Percentiles rank a stretch among this genome's conserved stretches.
phyloP scores from a whole-genome alignment of 2,113 vertebrate genomes.

The Melanocharis versteri region DNA sequence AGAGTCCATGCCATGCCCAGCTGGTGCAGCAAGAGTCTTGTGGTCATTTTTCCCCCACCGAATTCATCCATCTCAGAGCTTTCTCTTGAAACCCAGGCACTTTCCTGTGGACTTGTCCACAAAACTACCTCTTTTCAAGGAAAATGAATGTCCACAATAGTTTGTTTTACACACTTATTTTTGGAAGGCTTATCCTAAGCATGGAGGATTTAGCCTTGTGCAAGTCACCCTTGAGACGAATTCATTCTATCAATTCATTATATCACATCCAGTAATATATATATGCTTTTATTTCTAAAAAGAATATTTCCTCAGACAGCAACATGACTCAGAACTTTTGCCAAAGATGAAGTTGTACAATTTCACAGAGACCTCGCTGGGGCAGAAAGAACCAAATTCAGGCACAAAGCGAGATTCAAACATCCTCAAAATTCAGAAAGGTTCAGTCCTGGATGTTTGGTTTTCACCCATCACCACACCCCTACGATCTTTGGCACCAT shows the following conservation, averaged over 20 bases:
- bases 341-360: not conserved
- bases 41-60: not conserved
- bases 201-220: not conserved
- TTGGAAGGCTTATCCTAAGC: not conserved
- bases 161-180: not conserved
- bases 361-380: fast-evolving
- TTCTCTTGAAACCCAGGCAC: not conserved
- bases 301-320: not conserved
- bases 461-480: not conserved
- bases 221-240: not conserved
- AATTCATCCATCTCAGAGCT: not conserved
- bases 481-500: fast-evolving
- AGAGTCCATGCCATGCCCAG: not conserved
- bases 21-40: not conserved
- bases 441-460: not conserved
- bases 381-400: not conserved
- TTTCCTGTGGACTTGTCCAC: not conserved
- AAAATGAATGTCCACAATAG: not conserved
- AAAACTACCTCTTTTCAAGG: not conserved
- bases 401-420: fast-evolving
- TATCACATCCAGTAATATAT: not conserved
- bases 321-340: not conserved
- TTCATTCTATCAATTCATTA: not conserved
- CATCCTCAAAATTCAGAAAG: not conserved
- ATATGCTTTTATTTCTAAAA: not conserved